Evolutionary conservation across 1,140 invertebrate species (phyloP).

Genomic region (Cotesia vestalis): DNA sequence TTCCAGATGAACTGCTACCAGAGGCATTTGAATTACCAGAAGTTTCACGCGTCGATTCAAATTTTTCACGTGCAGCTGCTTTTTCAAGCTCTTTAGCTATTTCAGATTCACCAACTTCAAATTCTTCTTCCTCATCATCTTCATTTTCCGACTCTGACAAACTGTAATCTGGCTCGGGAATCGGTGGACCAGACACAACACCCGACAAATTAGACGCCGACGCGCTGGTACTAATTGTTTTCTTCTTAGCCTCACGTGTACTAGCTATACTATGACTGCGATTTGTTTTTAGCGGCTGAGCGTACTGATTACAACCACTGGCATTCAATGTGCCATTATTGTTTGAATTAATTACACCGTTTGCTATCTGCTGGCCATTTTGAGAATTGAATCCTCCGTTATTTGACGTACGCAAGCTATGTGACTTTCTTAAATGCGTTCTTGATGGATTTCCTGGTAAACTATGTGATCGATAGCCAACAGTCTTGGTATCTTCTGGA

Average conservation of each 20-base stretch:
- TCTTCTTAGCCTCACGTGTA: conserved; percentile 61
- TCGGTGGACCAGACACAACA: conserved; percentile 71
- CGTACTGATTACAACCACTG: conserved; percentile 70
- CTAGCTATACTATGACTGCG: conserved; percentile 69
- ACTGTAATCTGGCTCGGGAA: conserved; percentile 90
- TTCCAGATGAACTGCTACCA: conserved; percentile 72
- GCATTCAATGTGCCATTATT: conserved; percentile 36
- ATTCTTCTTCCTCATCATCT: conserved; percentile 63
- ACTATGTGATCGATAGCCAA: conserved; percentile 78
- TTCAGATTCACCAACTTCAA: conserved; percentile 70
- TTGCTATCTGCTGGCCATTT: conserved; percentile 38
- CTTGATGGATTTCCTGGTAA: conserved; percentile 67
- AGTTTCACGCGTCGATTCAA: conserved; percentile 60
- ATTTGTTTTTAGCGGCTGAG: conserved; percentile 72
- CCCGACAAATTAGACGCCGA: conserved; percentile 58
- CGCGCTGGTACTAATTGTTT: conserved; percentile 56
- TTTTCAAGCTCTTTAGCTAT: conserved; percentile 64
- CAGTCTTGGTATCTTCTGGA: conserved; percentile 82
- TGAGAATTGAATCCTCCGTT: conserved; percentile 59
- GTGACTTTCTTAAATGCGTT: conserved; percentile 72
- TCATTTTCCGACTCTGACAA: conserved; percentile 76
- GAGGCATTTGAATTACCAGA: conserved; percentile 63
- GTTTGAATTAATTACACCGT: conserved; percentile 34
- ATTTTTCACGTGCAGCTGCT: conserved; percentile 58
- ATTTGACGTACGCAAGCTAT: conserved; percentile 69